These are phyloP conservation scores for Allolobophora icterica DNA, from an alignment of 2,888 invertebrate genomes.

Conservation along the genomic window DNA sequence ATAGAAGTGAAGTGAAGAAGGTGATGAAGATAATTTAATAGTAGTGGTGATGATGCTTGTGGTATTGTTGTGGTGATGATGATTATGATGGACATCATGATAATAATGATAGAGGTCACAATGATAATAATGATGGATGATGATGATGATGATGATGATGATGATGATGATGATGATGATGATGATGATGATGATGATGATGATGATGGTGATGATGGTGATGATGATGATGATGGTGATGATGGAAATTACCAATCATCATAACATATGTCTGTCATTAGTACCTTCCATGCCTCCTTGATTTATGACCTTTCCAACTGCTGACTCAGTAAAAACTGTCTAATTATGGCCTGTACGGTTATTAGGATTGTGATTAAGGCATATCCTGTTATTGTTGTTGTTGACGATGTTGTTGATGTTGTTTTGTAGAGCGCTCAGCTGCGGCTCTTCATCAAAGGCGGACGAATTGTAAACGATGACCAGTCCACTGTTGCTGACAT, in stretches of 20 bases:
- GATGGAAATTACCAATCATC: not conserved
- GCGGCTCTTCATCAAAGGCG: constrained; percentile 85
- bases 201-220: not conserved
- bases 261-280: not conserved
- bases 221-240: not conserved
- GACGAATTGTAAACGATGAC: constrained; percentile 93
- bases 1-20: too few relatives aligned
- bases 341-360: not conserved
- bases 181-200: not conserved
- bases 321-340: not conserved
- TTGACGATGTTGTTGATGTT: constrained; percentile 4
- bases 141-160: constrained; percentile 14
- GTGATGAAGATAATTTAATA: not conserved
- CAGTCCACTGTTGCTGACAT: constrained; percentile 85
- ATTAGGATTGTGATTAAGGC: not conserved
- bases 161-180: not conserved
- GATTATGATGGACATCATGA: too few relatives aligned
- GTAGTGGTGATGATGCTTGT: not conserved
- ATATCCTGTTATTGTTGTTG: constrained; percentile 7
- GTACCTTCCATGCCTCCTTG: not conserved
- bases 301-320: not conserved
- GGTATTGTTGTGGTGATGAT: too few relatives aligned
- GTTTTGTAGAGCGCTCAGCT: constrained; percentile 43
- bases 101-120: not conserved
- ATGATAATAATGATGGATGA: not conserved